Conservation (phyloP, 2,888 invertebrate species). For the Pachliopta kotzebuea region DNA sequence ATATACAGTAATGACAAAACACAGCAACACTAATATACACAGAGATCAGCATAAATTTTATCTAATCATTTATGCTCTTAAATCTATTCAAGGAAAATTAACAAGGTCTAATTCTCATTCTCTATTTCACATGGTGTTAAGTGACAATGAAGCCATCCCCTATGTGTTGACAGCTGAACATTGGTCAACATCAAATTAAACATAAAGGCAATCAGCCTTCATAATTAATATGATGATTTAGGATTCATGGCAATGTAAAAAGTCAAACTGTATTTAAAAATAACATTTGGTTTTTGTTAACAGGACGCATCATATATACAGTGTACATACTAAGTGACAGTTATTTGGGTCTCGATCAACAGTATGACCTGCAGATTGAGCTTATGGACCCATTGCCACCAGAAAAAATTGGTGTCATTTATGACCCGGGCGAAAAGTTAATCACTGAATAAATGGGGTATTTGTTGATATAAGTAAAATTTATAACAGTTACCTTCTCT, state of each 20-base stretch:
- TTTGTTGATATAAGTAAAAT: conserved; percentile 40
- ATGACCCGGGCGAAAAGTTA: conserved; percentile 57
- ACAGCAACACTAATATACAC: no score
- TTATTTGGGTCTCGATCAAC: conserved; percentile 96
- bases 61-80: no score
- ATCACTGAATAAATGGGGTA: conserved; percentile 50
- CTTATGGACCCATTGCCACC: conserved; percentile 64
- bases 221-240: no score
- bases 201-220: no score
- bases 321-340: conserved; percentile 95
- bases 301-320: conserved; percentile 88
- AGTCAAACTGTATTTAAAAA: not conserved
- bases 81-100: no score
- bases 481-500: conserved; percentile 34
- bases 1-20: not conserved
- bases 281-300: conserved; percentile 4
- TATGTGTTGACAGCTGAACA: no score
- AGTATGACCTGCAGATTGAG: conserved; percentile 83
- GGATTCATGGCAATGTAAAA: no score
- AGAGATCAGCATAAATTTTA: no score
- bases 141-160: no score
- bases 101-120: no score
- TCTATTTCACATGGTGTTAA: no score
- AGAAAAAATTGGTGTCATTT: conserved; percentile 56
- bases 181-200: no score